Evolutionary conservation across 2,113 vertebrate genomes (phyloP), one percentile per base, ranked within the genome.

Genomic region (Eudyptes chrysolophus): DNA sequence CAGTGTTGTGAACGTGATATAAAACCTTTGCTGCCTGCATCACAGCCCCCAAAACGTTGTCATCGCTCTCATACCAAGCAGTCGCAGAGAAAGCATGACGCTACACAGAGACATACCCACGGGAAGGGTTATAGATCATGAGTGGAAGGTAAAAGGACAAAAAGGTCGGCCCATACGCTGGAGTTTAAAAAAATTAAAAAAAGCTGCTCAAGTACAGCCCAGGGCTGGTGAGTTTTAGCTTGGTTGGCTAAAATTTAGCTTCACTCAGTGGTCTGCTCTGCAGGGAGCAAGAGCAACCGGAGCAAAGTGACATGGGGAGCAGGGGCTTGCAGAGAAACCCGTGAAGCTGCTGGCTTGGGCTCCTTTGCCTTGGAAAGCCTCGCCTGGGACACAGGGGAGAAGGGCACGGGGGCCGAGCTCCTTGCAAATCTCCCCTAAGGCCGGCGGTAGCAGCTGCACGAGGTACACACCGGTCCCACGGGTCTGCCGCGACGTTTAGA

Each of bases 361-460:
- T 61, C 40, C 25, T n/a, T 11, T 8, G 27, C 46, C 46, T 54
- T 40, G 34, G 62, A n/a, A 76, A 77, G 24, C 38, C 32, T 66
- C 13, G 1, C 17, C 52, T 26, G n/a, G 87, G 46, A 44, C 9
- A 0, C 1, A 22, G 26, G 36, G 21, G 26, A 36, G n/a, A 25
- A 19, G 61, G 36, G 11, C 18, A 27, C 1, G 0, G 18, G 54
- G 49, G 55, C 40, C 1, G 15, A 71, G 74, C 13, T 36, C 25
- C 36, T 8, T 16, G 10, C 21, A 32, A 22, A 49, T 12, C 24
- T 46, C 25, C 46, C 30, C 60, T 6, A 6, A 25, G 68, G 60
- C 29, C 1, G 0, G n/a, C 1, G 1, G 62, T 1, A 27, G 62
- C 44, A 38, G 66, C 57, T 32, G 42, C 42, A 9, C 13, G 2